A percentile compares a stretch with the other conserved stretches of the same genome.
phyloP scores from a whole-genome alignment of 2,113 vertebrate genomes.

The Oncorhynchus keta region DNA sequence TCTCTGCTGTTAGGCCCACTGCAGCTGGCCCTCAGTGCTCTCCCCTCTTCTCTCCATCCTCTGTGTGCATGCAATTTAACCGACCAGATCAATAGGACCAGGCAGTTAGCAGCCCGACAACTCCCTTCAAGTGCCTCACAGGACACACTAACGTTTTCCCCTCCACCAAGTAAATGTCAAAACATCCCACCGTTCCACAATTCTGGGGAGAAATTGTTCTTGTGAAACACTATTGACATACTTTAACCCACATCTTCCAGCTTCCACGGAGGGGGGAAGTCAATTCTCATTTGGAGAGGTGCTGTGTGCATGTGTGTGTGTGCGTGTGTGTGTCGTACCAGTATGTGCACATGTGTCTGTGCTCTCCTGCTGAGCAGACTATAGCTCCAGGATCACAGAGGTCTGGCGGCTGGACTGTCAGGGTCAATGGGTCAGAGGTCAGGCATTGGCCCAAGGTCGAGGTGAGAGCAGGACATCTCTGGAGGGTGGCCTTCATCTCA shows the following conservation, averaged over 20 bases:
- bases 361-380: conserved; percentile 59
- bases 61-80: conserved; percentile 92
- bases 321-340: background rate
- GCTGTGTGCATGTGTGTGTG: too few relatives aligned
- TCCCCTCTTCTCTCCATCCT: conserved; percentile 57
- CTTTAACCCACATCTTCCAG: conserved; percentile 88
- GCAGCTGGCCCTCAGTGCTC: conserved; percentile 85
- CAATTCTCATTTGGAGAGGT: conserved; percentile 86
- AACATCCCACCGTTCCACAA: conserved; percentile 79
- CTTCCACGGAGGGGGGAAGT: conserved; percentile 74
- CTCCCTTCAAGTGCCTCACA: conserved; percentile 84
- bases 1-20: conserved; percentile 16
- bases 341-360: conserved; percentile 51
- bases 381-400: conserved; percentile 49
- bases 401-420: conserved; percentile 10
- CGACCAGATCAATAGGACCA: conserved; percentile 86
- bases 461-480: conserved; percentile 80
- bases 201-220: conserved; percentile 90
- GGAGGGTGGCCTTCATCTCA: conserved; percentile 80
- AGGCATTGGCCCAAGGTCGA: conserved; percentile 88
- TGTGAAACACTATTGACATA: conserved; percentile 97
- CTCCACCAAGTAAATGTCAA: conserved; percentile 89
- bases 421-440: conserved; percentile 71
- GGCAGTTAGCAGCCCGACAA: conserved; percentile 83
- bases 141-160: conserved; percentile 80